A percentile compares a stretch with the other conserved stretches of the same genome.
phyloP scores from a whole-genome alignment of 2,113 vertebrate species.

The Podiceps cristatus region DNA sequence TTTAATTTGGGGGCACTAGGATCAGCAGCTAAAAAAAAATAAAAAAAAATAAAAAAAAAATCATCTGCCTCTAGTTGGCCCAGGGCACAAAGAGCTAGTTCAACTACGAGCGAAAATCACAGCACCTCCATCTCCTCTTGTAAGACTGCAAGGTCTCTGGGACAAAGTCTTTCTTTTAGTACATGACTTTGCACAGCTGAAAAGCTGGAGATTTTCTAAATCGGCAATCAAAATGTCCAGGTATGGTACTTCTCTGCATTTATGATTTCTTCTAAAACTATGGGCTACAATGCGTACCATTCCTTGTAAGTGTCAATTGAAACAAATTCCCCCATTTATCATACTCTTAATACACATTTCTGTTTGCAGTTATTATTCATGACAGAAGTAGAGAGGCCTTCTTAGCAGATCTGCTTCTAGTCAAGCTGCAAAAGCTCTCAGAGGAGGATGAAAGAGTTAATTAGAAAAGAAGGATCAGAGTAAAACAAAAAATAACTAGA shows the following conservation, averaged over 20 bases:
- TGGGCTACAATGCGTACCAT: not conserved
- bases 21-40: not conserved
- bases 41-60: too few relatives aligned
- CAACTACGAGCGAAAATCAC: not conserved
- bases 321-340: not conserved
- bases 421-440: not conserved
- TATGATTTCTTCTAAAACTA: not conserved
- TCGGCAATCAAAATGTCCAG: not conserved
- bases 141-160: not conserved
- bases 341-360: not conserved
- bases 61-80: not conserved
- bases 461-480: not conserved
- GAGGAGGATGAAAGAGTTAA: constrained; percentile 20
- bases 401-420: not conserved
- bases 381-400: not conserved
- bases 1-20: not conserved
- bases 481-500: not conserved
- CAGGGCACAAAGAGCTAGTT: not conserved
- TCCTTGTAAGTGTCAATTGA: not conserved
- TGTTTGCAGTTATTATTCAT: not conserved
- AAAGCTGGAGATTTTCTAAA: not conserved
- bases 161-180: too few relatives aligned
- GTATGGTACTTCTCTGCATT: not conserved
- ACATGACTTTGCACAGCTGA: not conserved
- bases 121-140: not conserved